Conservation (phyloP, 2,888 invertebrate genomes). For the Himalopsyche japonica region DNA sequence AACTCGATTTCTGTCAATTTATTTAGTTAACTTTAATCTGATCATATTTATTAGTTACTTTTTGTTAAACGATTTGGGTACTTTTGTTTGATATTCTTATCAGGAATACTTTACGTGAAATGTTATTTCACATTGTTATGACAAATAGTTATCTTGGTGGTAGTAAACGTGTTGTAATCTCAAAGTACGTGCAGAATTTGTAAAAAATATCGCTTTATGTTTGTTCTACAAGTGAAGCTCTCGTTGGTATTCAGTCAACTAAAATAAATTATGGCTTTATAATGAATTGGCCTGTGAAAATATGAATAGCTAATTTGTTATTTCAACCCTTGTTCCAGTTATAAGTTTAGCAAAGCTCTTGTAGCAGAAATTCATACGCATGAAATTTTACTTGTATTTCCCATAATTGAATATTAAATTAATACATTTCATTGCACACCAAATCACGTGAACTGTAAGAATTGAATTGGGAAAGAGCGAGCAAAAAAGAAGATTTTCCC, state of each 20-base stretch:
- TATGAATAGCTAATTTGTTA: neutral
- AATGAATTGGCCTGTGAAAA: neutral
- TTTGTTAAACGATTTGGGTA: too few relatives aligned
- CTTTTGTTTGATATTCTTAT: neutral
- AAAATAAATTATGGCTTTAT: neutral
- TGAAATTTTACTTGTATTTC: neutral
- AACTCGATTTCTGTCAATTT: too few relatives aligned
- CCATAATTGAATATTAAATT: neutral
- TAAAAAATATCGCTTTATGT: neutral
- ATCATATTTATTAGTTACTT: too few relatives aligned
- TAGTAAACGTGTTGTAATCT: too few relatives aligned
- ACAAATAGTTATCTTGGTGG: too few relatives aligned
- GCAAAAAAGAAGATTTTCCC: neutral
- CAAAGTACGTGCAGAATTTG: too few relatives aligned
- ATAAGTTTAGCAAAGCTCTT: neutral
- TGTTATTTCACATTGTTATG: too few relatives aligned
- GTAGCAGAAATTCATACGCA: neutral
- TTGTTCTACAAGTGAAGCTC: neutral
- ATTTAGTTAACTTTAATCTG: too few relatives aligned
- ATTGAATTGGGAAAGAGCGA: neutral
- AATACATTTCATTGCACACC: neutral
- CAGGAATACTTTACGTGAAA: too few relatives aligned
- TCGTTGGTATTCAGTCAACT: neutral
- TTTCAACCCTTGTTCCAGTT: neutral
- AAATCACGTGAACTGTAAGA: neutral